Evolutionary conservation across 2,113 vertebrate genomes (phyloP), one percentile per base, ranked within the genome.

Genomic region (Cololabis saira): DNA sequence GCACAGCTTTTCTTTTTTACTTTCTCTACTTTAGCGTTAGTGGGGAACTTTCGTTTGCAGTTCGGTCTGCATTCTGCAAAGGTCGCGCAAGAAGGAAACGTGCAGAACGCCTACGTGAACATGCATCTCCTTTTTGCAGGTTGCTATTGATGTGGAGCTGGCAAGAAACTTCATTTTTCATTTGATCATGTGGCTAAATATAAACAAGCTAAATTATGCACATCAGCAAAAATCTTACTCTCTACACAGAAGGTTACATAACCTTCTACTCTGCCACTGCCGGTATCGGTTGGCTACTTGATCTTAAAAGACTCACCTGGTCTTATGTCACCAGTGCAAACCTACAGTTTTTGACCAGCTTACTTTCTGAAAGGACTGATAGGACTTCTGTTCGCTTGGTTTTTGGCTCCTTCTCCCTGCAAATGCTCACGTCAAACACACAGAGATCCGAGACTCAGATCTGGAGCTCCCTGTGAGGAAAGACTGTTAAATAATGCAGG

Each of bases 401-500:
- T 3, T 37, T 41, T 24, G 42, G 61, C 50, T 72, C 52, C 17
- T 33, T 68, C 65, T 51, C 42, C 41, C 18, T 21, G 51, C 42
- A 63, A 49, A 58, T 0, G 62, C 74, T 66, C 76, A 72, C 44
- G 70, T 76, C 61, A 67, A 70, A 76, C 71, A 57, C 45, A 66
- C 51, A 80, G 61, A 51, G 57, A 48, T 43, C 17, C 13, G 48
- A 76, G 76, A 69, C 24, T 48, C 59, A 56, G 64, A 53, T 41
- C 12, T 43, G 47, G 59, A 67, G 71, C 70, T 72, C 59, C 65
- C 71, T 76, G 76, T 81, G 78, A 84, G 74, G 74, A 61, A 67
- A 76, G 67, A 74, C 69, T 79, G 57, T 82, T 91, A 58, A 91
- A 91, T 91, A 90, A 91, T 91, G 86, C 89, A 91, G 78, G 43